Evolutionary conservation across 2,113 vertebrate species (phyloP), one percentile per base, ranked within the genome.

Genomic region (Hemibates koningsi): DNA sequence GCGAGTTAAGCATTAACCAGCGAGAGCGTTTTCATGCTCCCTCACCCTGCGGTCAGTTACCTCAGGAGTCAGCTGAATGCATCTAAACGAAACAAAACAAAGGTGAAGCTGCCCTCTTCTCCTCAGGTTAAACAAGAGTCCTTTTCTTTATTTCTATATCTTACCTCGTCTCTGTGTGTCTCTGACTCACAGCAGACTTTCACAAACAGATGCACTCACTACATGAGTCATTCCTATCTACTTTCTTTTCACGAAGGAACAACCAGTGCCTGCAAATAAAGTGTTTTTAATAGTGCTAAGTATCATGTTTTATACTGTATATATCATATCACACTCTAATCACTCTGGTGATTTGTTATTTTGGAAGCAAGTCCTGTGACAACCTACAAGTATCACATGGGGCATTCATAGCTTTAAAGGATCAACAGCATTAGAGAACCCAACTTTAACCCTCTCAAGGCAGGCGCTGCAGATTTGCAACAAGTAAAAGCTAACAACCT

Each of bases 1-100:
- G 56, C n/a, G 24, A 71, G 91, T 90, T 89, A 82, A 92, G 90
- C 80, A 88, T 90, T 90, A 83, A 90, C 90, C 3, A 36, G 73
- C 10, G 34, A 63, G 83, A 90, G 73, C 38, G 21, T 68, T 59
- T 80, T 63, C 3, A 1, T 79, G 88, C 21, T 80, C 68, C 43
- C 87, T 90, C 36, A 85, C 82, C 82, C 48, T 17, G 56, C 24
- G 14, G 84, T 80, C 57, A 45, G 59, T 78, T 19, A 76, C 85
- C 85, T 83, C 53, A 21, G 50, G 41, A 32, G 11, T 82, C 41
- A 56, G 82, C n/a, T 53, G 45, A 52, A 53, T 82, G 63, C 50
- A 89, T 59, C 73, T 45, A 29, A 53, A 19, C 2, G 5, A 76
- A 82, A 84, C 6, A 9, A 71, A 83, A 84, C 45, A 87, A 84